phyloP scores from a whole-genome alignment of 2,888 invertebrate species.

The Petrolisthes cinctipes region DNA sequence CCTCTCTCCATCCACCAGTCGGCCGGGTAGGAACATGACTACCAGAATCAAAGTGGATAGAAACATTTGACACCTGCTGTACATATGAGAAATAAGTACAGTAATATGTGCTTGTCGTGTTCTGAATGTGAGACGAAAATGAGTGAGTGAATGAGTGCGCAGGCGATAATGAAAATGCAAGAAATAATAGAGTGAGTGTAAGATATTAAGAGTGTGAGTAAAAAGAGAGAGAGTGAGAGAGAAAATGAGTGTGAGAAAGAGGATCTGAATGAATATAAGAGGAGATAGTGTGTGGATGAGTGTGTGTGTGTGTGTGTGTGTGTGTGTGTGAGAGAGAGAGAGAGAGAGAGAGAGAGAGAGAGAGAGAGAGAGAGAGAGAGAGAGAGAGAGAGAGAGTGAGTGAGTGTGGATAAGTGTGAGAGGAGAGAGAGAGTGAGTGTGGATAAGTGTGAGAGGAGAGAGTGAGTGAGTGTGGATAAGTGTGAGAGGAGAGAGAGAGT shows the following conservation, averaged over 20 bases:
- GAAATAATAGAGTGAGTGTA: neutral
- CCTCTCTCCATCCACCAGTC: neutral
- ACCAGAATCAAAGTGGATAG: neutral
- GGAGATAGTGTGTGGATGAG: neutral
- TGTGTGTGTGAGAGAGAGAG: too few species aligned
- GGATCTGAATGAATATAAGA: neutral
- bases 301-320: too few species aligned
- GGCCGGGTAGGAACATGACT: neutral
- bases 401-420: conserved; percentile 2
- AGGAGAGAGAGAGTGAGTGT: conserved; percentile 44
- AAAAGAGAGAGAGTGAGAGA: neutral
- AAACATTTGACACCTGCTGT: neutral
- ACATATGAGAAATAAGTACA: neutral
- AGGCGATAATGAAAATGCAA: neutral
- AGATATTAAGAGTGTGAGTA: too few species aligned
- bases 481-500: too few species aligned
- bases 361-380: too few species aligned
- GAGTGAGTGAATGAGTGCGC: neutral
- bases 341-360: too few species aligned
- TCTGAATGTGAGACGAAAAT: neutral
- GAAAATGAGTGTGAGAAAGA: neutral
- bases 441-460: too few species aligned
- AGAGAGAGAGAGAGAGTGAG: too few species aligned
- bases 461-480: too few species aligned
- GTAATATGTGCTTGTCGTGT: neutral